Conservation (phyloP, 2,888 invertebrate species). For the Tetheella fluctuosa region DNA sequence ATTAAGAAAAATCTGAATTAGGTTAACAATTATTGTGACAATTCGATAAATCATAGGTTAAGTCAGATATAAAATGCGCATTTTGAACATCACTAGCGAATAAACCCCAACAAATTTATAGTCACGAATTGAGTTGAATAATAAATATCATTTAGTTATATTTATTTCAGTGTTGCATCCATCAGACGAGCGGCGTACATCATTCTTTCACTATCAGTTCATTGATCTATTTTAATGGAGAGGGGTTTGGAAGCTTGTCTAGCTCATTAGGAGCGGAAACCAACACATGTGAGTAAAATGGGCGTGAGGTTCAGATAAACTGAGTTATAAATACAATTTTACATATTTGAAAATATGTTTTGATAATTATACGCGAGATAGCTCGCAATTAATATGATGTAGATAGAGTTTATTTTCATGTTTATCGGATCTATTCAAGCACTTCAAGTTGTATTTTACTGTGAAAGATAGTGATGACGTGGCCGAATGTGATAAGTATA, state of each 20-base stretch:
- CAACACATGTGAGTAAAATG: conserved; percentile 7
- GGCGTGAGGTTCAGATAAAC: background rate
- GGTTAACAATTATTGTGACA: too few species aligned
- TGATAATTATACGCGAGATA: background rate
- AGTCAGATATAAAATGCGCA: background rate
- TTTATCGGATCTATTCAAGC: too few species aligned
- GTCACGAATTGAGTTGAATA: background rate
- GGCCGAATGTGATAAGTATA: too few species aligned
- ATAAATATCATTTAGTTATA: background rate
- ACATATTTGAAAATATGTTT: background rate
- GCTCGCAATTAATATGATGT: too few species aligned
- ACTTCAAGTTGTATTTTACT: too few species aligned
- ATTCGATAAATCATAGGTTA: too few species aligned
- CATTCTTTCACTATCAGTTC: conserved; percentile 8
- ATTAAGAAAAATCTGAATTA: too few species aligned
- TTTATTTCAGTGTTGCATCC: conserved; percentile 1
- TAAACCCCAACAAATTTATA: background rate
- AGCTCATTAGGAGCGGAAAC: conserved; percentile 9
- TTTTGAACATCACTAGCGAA: background rate
- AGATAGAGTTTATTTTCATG: too few species aligned
- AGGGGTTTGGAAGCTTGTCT: conserved; percentile 5
- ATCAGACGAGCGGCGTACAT: conserved; percentile 8
- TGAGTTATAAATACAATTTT: background rate
- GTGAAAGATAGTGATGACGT: too few species aligned
- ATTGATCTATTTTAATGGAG: conserved; percentile 9